Evolutionary conservation across 1,140 invertebrate species (phyloP), one percentile per base, ranked within the genome.

Genomic region (Cyclargus thomasi): DNA sequence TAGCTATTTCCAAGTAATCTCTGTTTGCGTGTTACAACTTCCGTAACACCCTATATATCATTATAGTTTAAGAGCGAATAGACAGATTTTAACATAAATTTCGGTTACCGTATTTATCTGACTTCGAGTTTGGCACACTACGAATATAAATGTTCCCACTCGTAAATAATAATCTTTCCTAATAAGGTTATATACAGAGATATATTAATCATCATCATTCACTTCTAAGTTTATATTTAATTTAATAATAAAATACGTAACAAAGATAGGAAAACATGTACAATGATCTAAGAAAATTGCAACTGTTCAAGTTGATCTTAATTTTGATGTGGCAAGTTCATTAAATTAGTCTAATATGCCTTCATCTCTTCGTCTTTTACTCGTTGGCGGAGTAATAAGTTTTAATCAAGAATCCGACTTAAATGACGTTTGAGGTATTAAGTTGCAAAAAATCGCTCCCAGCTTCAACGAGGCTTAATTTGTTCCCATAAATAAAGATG

Each of bases 401-500:
- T 47, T 47, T 47, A 47, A 47, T 47, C 14, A 47, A 14, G 39
- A 8, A 47, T 47, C 39, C 39, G 14, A 16, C 39, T 1, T 47
- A 47, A 47, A 47, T 47, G 39, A 47, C 10, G 39, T 16, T 47
- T 47, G 14, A 47, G 14, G 39, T 16, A 47, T 47, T 16, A 47
- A 47, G 39, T 47, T 47, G 39, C 39, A 85, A 79, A 89, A 86
- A 86, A 83, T 55, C 71, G 76, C 70, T 72, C 75, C 73, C 67
- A 70, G 76, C 74, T 77, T 74, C 75, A 82, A 80, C 78, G 75
- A 76, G 76, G 65, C 77, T 85, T 86, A 86, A 89, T 87, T 87
- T 86, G 85, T 77, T 69, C 69, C 62, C 80, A 86, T 89, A 86
- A 87, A 86, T 86, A 83, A 81, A 80, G 75, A 83, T 83, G 77